Conservation (phyloP, 2,113 vertebrate genomes). For the Numida meleagris region DNA sequence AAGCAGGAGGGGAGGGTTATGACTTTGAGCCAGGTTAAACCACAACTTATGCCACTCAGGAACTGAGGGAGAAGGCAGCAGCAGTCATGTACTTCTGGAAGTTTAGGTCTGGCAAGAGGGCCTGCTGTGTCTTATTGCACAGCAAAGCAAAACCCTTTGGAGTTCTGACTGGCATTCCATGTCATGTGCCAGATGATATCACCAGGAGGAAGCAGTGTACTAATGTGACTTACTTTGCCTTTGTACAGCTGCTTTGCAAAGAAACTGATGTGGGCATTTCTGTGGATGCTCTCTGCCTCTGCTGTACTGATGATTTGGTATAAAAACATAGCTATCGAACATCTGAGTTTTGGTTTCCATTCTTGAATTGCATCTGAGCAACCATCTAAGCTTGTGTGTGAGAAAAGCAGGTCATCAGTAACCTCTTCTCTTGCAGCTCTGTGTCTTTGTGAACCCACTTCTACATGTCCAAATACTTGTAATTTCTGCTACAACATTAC, state of each 20-base stretch:
- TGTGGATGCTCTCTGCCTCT: background rate
- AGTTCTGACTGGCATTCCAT: background rate
- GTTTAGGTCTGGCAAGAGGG: background rate
- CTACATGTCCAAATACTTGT: background rate
- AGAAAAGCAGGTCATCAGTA: background rate
- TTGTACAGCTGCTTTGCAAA: background rate
- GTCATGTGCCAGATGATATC: fast-evolving
- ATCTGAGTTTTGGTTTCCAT: background rate
- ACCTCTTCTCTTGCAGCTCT: background rate
- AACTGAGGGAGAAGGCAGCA: background rate
- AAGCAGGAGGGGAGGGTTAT: background rate
- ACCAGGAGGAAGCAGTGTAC: fast-evolving
- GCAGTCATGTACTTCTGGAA: fast-evolving
- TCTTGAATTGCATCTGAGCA: background rate
- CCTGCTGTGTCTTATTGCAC: background rate
- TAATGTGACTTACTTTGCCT: fast-evolving
- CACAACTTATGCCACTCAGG: background rate
- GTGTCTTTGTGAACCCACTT: background rate
- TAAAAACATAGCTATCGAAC: background rate
- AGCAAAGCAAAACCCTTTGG: background rate
- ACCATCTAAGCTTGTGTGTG: background rate
- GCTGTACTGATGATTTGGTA: background rate
- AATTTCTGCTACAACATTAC: background rate
- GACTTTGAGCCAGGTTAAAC: background rate
- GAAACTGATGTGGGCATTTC: background rate